Evolutionary conservation across 2,888 invertebrate genomes (phyloP).

Genomic region (Heteromurus nitidus): DNA sequence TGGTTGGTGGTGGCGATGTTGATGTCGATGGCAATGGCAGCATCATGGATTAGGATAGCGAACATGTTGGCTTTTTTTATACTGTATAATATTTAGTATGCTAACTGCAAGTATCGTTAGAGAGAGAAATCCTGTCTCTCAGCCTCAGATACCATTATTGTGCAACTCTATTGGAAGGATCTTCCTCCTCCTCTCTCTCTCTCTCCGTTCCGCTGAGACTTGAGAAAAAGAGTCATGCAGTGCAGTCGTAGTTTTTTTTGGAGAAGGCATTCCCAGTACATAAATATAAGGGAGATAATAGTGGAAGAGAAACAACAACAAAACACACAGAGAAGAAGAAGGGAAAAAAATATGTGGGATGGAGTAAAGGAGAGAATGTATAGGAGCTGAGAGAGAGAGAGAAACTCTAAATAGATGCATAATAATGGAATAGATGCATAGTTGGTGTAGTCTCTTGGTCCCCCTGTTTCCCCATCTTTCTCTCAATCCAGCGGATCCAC

Average conservation of each 20-base stretch:
- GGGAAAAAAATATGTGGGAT: neutral
- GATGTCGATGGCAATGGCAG: neutral
- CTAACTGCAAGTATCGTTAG: constrained; percentile 10
- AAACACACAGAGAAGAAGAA: constrained; percentile 10
- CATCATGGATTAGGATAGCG: neutral
- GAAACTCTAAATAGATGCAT: constrained; percentile 20
- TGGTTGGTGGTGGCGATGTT: neutral
- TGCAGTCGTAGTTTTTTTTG: constrained; percentile 4
- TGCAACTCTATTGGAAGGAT: neutral
- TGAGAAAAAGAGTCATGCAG: constrained; percentile 4
- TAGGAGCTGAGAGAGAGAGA: neutral
- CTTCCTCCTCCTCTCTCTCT: neutral
- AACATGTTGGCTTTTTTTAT: neutral
- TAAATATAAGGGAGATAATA: constrained; percentile 18
- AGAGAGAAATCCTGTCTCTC: neutral
- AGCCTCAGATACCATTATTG: neutral
- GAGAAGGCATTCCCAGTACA: constrained; percentile 9
- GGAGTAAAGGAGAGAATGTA: neutral
- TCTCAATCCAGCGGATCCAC: neutral
- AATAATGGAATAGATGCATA: neutral
- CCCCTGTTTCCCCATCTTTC: constrained; percentile 16
- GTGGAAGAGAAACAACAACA: neutral
- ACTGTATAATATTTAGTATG: neutral
- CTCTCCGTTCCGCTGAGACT: neutral
- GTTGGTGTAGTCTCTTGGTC: constrained; percentile 11